Conservation (phyloP, 2,888 invertebrate genomes). For the Hydrotaea cyrtoneurina region DNA sequence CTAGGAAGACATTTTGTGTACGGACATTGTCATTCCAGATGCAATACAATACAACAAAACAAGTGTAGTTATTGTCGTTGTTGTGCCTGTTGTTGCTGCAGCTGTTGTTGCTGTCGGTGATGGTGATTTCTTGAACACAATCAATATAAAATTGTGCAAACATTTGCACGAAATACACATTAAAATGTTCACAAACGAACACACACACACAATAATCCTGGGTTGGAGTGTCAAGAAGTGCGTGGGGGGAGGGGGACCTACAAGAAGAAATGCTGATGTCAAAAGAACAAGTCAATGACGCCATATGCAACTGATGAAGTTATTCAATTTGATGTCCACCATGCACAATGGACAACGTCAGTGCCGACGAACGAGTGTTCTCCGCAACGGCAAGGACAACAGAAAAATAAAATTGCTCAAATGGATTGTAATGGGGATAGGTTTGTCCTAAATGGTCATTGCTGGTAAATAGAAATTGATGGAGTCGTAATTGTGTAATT, state of each 20-base stretch:
- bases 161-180: constrained; percentile 64
- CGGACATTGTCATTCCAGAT: constrained; percentile 8
- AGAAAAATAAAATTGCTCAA: constrained; percentile 9
- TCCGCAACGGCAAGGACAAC: constrained; percentile 22
- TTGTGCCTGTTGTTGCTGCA: not conserved
- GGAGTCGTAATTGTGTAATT: constrained; percentile 22
- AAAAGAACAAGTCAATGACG: constrained; percentile 58
- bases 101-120: constrained; percentile 5
- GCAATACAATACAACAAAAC: constrained; percentile 21
- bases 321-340: constrained; percentile 61
- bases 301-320: constrained; percentile 66
- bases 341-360: constrained; percentile 31
- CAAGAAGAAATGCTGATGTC: constrained; percentile 6
- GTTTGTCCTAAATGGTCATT: constrained; percentile 57
- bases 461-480: constrained; percentile 30
- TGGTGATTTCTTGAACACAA: constrained; percentile 35
- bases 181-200: constrained; percentile 45
- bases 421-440: constrained; percentile 53
- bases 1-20: not conserved
- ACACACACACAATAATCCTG: not conserved
- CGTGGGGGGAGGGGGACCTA: not conserved
- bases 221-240: not conserved
- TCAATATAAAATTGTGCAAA: constrained; percentile 58
- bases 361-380: not conserved
- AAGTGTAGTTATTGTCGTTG: constrained; percentile 8